Percentiles rank a stretch among this genome's conserved stretches.
These are phyloP conservation scores for Tetrax tetrax DNA, from an alignment of 2,113 vertebrate genomes.

Conservation along the genomic window DNA sequence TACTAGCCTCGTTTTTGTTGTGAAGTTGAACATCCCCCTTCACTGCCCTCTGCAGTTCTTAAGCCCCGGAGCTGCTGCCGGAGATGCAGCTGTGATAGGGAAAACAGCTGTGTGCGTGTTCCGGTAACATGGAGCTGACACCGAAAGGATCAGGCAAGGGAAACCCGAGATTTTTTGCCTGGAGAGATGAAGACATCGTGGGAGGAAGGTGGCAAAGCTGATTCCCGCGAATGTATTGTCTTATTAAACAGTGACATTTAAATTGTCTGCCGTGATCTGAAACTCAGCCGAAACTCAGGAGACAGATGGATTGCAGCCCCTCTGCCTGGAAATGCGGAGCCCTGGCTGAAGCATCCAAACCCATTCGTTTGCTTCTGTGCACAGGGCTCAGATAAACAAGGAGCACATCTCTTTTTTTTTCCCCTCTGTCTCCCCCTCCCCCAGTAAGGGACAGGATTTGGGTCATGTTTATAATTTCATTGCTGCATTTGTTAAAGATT, in stretches of 20 bases:
- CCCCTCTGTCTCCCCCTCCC: not conserved
- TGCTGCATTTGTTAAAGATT: conserved; percentile 16
- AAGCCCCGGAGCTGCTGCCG: not conserved
- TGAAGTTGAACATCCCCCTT: not conserved
- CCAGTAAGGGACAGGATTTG: not conserved
- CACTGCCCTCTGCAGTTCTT: conserved; percentile 6
- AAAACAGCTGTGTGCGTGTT: conserved; percentile 33
- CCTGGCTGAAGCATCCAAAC: not conserved
- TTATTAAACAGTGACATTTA: conserved; percentile 50
- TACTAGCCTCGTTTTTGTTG: not conserved
- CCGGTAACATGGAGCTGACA: conserved; percentile 23
- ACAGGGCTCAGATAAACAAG: conserved; percentile 13
- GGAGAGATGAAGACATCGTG: conserved; percentile 1
- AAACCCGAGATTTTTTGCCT: conserved; percentile 23
- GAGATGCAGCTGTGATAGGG: conserved; percentile 45
- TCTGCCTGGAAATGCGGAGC: not conserved
- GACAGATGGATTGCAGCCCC: conserved; percentile 14
- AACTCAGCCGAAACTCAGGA: conserved; percentile 37
- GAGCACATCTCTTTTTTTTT: not conserved
- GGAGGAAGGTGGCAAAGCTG: not conserved
- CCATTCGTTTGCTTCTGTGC: not conserved
- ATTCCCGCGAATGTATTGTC: not conserved
- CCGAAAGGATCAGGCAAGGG: not conserved
- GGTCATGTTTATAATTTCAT: conserved; percentile 40
- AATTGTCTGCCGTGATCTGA: conserved; percentile 17